Percentiles rank a stretch among this genome's conserved stretches.
phyloP scores from a whole-genome alignment of 1,140 invertebrate species.

The Megathymus violae region DNA sequence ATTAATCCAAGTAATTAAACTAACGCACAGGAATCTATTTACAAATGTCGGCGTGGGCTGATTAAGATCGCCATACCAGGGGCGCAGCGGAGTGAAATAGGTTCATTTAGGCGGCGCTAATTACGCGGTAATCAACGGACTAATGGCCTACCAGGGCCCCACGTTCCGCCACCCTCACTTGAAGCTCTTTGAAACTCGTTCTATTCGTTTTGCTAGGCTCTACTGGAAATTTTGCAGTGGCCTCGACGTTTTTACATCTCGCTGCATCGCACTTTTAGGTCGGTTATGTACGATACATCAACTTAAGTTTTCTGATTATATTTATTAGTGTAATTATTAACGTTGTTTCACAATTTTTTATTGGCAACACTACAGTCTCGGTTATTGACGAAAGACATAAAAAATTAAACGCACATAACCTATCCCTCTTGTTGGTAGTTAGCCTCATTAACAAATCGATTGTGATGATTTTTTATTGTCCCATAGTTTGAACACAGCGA shows the following conservation, averaged over 20 bases:
- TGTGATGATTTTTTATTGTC: too few species aligned
- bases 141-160: constrained; percentile 61
- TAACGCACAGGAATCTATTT: constrained; percentile 32
- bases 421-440: too few species aligned
- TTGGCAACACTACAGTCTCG: too few species aligned
- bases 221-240: constrained; percentile 6
- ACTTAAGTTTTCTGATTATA: too few species aligned
- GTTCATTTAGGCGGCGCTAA: constrained; percentile 73
- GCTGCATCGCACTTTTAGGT: too few species aligned
- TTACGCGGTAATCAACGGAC: constrained; percentile 72
- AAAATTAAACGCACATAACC: too few species aligned
- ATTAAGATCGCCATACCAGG: constrained; percentile 61
- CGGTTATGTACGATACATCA: too few species aligned
- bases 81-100: constrained; percentile 62
- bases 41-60: constrained; percentile 42
- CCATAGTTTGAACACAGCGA: too few species aligned
- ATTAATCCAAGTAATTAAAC: constrained; percentile 43
- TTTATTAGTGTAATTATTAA: too few species aligned
- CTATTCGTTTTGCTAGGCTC: constrained; percentile 25
- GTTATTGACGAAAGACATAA: too few species aligned
- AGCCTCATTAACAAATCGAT: too few species aligned
- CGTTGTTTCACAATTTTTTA: too few species aligned
- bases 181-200: constrained; percentile 28
- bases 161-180: constrained; percentile 36
- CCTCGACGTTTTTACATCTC: constrained; percentile 1